Percentiles rank a stretch among this genome's conserved stretches.
Evolutionary conservation across 2,797 vertebrate species (phyloP).

Genomic region (Hozukius guyotensis): DNA sequence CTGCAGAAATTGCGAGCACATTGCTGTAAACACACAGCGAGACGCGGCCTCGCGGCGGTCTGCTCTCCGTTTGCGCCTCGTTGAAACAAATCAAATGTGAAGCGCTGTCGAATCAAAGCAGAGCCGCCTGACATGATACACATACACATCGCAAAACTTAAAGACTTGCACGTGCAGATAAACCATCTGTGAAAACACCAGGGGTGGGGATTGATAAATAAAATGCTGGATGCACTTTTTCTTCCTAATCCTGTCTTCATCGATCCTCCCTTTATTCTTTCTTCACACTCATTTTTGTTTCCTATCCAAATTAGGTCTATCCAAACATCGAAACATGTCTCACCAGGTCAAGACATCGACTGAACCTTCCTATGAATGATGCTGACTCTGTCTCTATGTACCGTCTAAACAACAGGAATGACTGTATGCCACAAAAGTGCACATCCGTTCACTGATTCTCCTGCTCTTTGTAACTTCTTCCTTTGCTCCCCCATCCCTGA

Average conservation of each 20-base stretch:
- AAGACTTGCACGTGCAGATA: constrained; percentile 43
- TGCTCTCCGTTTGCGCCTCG: constrained; percentile 68
- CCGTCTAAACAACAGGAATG: neutral
- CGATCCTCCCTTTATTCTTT: neutral
- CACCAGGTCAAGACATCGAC: neutral
- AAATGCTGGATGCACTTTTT: constrained; percentile 56
- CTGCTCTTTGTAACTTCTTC: constrained; percentile 34
- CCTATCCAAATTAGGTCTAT: neutral
- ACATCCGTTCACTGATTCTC: constrained; percentile 3
- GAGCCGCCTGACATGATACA: constrained; percentile 52
- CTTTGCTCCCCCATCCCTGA: constrained; percentile 28
- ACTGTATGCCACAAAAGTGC: neutral
- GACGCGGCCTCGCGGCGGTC: constrained; percentile 65
- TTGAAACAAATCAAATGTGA: constrained; percentile 75
- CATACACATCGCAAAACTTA: constrained; percentile 15
- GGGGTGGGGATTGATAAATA: constrained; percentile 73
- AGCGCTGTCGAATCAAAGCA: constrained; percentile 66
- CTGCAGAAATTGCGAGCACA: constrained; percentile 78
- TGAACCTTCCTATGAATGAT: neutral
- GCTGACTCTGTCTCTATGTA: neutral
- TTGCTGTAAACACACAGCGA: constrained; percentile 78
- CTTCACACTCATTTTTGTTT: neutral
- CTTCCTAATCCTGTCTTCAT: constrained; percentile 2
- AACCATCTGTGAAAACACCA: constrained; percentile 59
- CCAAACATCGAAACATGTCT: neutral